A percentile compares a stretch with the other conserved stretches of the same genome.
Evolutionary conservation across 2,113 vertebrate genomes (phyloP).

Genomic region (Pontoporia blainvillei): DNA sequence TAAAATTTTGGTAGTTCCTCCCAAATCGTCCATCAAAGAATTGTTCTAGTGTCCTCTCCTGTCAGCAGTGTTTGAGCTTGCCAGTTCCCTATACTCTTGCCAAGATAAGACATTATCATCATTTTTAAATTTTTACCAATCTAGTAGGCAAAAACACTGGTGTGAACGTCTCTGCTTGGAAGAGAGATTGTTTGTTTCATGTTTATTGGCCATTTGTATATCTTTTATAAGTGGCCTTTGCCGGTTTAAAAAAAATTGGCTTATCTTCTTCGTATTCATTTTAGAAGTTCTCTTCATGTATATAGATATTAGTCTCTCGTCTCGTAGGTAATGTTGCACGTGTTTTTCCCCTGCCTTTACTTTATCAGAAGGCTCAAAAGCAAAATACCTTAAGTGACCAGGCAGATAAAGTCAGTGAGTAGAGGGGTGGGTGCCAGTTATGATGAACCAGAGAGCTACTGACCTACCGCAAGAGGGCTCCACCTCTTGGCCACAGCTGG

Average conservation of each 20-base stretch:
- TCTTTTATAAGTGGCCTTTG: not conserved
- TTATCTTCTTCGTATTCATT: not conserved
- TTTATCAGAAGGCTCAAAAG: not conserved
- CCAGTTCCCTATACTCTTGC: not conserved
- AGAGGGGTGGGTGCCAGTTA: not conserved
- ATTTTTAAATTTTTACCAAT: not conserved
- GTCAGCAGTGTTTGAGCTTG: not conserved
- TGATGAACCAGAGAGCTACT: not conserved
- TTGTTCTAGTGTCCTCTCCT: not conserved
- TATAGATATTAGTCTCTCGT: not conserved
- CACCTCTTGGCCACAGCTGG: not conserved
- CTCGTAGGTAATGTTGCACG: not conserved
- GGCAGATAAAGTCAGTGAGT: not conserved
- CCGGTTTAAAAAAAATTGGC: not conserved
- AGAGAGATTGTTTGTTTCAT: not conserved
- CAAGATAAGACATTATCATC: not conserved
- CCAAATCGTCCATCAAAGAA: not conserved
- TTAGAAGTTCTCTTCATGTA: not conserved
- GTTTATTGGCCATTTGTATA: not conserved
- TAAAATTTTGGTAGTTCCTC: not conserved
- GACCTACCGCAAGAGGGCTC: not conserved
- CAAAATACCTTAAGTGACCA: not conserved
- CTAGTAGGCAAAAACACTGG: not conserved
- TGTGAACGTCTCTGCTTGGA: not conserved
- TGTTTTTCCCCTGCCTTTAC: not conserved